Evolutionary conservation across 1,140 invertebrate species (phyloP), one percentile per base, ranked within the genome.

Genomic region (Brachionus asplanchnoidis): DNA sequence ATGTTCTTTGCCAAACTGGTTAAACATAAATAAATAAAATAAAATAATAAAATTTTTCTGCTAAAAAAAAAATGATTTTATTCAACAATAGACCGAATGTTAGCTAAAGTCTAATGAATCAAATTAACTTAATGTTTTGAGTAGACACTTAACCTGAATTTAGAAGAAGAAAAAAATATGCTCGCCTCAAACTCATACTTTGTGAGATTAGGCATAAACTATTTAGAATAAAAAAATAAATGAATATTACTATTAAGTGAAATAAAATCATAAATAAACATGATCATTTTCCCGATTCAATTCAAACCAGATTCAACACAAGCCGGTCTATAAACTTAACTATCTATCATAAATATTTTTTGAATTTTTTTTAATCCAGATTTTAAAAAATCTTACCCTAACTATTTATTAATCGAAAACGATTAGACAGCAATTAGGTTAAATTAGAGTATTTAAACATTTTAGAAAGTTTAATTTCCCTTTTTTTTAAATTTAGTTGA

Each of bases 381-480:
- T 46, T 75, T 75, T n/a, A 40, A 73, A 40, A 75, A 75, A 42
- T 5, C 32, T 7, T 36, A 36, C 32, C 32, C 32, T 36, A 36
- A 36, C 32, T 46, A 46, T 75, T 75, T 75, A 44, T 44, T 70
- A 28, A 50, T 42, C 8, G 20, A 17, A 42, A 42, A 42, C 68
- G 36, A 73, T 77, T 77, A 77, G 73, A 77, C 23, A 50, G 42
- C 73, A 77, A 77, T 77, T 77, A 77, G 73, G 73, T 53, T 77
- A 77, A 77, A 77, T 36, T 77, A 77, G 53, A 60, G 42, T 77
- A 50, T 28, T 50, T 50, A 50, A 44, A 75, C 42, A 44, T 44
- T 44, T 75, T 44, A n/a, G 40, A 44, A 46, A 26, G 20, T 42
- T 75, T 42, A 42, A 26, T 46, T 77, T 50, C 46, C 32, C 50